Evolutionary conservation across 2,888 invertebrate species (phyloP).

Genomic region (Eupithecia exiguata): DNA sequence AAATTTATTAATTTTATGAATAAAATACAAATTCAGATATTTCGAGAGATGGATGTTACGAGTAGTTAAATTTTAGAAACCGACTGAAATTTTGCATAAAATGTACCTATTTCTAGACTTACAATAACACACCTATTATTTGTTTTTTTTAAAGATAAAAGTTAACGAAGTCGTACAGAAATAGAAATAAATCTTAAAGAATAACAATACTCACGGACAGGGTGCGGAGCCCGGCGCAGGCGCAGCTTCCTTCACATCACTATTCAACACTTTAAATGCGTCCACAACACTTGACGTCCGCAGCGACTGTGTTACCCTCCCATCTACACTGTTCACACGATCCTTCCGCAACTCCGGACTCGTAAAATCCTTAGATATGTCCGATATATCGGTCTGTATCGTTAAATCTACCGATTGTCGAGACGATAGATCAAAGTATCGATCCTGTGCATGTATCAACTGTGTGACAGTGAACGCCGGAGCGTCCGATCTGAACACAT

Average conservation of each 20-base stretch:
- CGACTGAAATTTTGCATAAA: not conserved
- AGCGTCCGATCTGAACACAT: slow-evolving; percentile 53
- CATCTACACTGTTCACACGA: not conserved
- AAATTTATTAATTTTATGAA: not conserved
- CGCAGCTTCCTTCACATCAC: slow-evolving; percentile 50
- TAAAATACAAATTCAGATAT: too few species aligned
- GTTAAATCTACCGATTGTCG: slow-evolving; percentile 39
- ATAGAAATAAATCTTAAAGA: not conserved
- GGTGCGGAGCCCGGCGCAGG: slow-evolving; percentile 36
- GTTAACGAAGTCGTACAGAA: not conserved
- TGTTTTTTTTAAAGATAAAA: not conserved
- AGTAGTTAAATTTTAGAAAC: not conserved
- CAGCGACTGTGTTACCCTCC: slow-evolving; percentile 43
- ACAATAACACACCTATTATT: not conserved
- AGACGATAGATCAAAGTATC: slow-evolving; percentile 74
- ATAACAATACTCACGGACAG: slow-evolving; percentile 56
- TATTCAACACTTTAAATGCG: slow-evolving; percentile 64
- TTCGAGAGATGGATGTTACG: too few species aligned
- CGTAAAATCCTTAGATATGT: slow-evolving; percentile 41
- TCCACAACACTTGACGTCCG: slow-evolving; percentile 39
- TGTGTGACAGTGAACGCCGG: slow-evolving; percentile 77
- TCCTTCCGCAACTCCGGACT: not conserved
- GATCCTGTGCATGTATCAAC: slow-evolving; percentile 77
- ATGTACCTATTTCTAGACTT: not conserved
- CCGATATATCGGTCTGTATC: slow-evolving; percentile 7